Conservation (phyloP, 2,888 invertebrate species). For the Margaritifera margaritifera region DNA sequence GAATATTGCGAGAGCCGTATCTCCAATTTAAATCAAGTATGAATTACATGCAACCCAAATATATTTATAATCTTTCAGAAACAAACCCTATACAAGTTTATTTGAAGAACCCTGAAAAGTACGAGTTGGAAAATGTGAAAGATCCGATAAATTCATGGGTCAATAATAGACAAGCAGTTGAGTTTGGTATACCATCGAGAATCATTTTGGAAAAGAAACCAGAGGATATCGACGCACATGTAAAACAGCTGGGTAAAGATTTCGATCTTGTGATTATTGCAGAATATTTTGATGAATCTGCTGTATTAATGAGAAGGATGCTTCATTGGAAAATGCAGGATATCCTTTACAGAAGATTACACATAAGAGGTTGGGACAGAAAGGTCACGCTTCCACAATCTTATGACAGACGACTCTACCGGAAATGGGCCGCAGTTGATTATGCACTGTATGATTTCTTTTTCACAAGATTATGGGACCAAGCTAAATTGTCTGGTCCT, state of each 20-base stretch:
- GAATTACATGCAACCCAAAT: conserved; percentile 40
- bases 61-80: conserved; percentile 32
- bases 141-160: conserved; percentile 30
- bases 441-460: conserved; percentile 45
- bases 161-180: conserved; percentile 46
- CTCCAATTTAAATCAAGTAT: conserved; percentile 46
- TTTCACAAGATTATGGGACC: conserved; percentile 33
- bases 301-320: conserved; percentile 47
- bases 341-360: conserved; percentile 42
- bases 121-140: conserved; percentile 15
- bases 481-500: conserved; percentile 29
- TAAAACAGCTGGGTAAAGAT: conserved; percentile 42
- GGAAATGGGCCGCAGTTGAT: conserved; percentile 33
- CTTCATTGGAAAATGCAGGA: conserved; percentile 49
- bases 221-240: conserved; percentile 31
- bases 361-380: conserved; percentile 37
- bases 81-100: conserved; percentile 33
- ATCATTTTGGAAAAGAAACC: conserved; percentile 28
- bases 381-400: conserved; percentile 31
- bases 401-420: conserved; percentile 27
- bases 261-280: conserved; percentile 52
- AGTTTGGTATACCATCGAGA: conserved; percentile 40
- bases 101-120: conserved; percentile 34
- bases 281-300: conserved; percentile 55
- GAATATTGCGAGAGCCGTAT: conserved; percentile 47